Base-by-base conservation (phyloP, 2,113 vertebrate genomes). In the Lipophrys pholis region DNA sequence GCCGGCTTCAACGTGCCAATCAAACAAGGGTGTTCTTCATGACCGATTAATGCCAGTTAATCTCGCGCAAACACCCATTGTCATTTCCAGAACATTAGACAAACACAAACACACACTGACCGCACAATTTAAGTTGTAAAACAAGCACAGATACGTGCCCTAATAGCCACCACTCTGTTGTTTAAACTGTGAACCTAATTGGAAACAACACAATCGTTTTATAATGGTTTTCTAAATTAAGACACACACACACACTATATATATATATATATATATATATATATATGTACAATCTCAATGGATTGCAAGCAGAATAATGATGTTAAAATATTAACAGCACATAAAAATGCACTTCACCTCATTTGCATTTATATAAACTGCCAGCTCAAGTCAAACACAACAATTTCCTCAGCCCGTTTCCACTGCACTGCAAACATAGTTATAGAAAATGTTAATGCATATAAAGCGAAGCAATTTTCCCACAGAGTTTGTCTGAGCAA, bases 281-380 rank as follows among this genome's bases (percentile, higher is more conserved):
- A 17, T 30, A 4, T 4, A 30, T 43, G 2, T 39, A 14, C 5
- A 46, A 12, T 14, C 43, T 45, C 11, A 45, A 14, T 45, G 43
- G n/a, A 63, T 21, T 17, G 6, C 11, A 48, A 6, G 8, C 6
- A 5, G 46, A 1, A 54, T 46, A 43, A 65, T 14, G 21, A 43
- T 35, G 36, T 21, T 55, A 15, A 68, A 56, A 64, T 70, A 65
- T 49, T 53, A 39, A 55, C 21, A 15, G n/a, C 12, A 52, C 56
- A 80, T 21, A 21, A 62, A 48, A 62, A 63, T 2, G 16, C 21
- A 41, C 38, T 76, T 14, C 30, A 11, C 16, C 8, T 49, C 6
- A 65, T 59, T 42, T 54, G 60, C 54, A 55, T 59, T 55, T 16
- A 50, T 38, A 42, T 60, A 38, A 52, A 9, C 3, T 9, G 1